These are phyloP conservation scores for Lithobius niger DNA, from an alignment of 1,140 invertebrate species.

Conservation along the genomic window DNA sequence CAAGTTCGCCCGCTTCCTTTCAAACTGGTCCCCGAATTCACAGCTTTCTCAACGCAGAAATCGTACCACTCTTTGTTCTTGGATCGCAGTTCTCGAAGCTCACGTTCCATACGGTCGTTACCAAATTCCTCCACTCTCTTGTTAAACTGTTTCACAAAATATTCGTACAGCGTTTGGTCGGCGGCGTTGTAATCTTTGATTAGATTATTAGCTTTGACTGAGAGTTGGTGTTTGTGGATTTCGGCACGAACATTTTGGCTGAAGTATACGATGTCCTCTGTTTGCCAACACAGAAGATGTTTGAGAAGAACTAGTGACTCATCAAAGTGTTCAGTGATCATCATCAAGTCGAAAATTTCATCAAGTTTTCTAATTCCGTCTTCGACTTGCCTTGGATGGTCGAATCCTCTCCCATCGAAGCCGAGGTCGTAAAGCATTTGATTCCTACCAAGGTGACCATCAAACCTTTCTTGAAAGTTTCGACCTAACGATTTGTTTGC, in stretches of 20 bases:
- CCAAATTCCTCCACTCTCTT: background rate
- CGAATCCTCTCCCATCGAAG: no score
- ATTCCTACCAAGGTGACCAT: no score
- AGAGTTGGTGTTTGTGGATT: slow-evolving; percentile 9
- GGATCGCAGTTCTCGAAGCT: background rate
- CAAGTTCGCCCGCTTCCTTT: background rate
- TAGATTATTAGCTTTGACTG: background rate
- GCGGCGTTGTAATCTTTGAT: background rate
- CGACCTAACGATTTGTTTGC: no score
- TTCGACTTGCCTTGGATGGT: no score
- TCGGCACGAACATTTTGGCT: slow-evolving; percentile 26
- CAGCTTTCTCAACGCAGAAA: background rate
- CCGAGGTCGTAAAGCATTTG: no score
- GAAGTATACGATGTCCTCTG: slow-evolving; percentile 33
- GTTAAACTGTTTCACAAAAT: background rate
- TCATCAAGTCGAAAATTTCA: slow-evolving; percentile 36
- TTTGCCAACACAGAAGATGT: no score
- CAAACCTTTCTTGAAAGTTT: no score
- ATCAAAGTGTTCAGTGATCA: slow-evolving; percentile 40
- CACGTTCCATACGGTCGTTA: background rate
- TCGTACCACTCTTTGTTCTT: background rate
- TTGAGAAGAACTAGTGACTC: no score
- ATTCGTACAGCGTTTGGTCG: background rate
- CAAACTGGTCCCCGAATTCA: background rate
- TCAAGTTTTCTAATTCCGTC: no score